phyloP scores from a whole-genome alignment of 2,888 invertebrate genomes.

The Emmelina monodactyla region DNA sequence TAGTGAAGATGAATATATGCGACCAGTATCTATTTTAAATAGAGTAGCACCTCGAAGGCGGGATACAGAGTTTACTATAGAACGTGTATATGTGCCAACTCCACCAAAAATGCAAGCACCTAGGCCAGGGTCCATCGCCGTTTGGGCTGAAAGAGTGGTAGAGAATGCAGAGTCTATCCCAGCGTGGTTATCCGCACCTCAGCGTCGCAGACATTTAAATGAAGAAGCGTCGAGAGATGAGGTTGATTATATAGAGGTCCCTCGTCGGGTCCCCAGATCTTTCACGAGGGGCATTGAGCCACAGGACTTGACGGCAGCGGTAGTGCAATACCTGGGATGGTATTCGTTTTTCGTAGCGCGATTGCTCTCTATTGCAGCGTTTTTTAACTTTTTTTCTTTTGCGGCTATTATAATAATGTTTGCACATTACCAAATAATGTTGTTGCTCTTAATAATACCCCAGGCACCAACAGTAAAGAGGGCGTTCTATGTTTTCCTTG shows the following conservation, averaged over 20 bases:
- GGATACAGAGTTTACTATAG: constrained; percentile 35
- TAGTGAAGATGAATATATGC: constrained; percentile 45
- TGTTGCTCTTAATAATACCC: constrained; percentile 71
- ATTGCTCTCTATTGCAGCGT: constrained; percentile 73
- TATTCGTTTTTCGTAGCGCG: constrained; percentile 76
- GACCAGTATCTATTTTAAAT: constrained; percentile 43
- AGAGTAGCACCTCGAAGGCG: constrained; percentile 40
- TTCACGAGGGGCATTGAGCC: constrained; percentile 74
- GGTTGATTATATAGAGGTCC: constrained; percentile 46
- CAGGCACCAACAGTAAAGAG: constrained; percentile 62
- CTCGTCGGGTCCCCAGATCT: constrained; percentile 44
- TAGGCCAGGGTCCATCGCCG: constrained; percentile 41
- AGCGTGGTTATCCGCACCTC: constrained; percentile 54
- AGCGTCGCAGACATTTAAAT: constrained; percentile 41
- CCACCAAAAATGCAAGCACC: constrained; percentile 55
- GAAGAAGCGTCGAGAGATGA: constrained; percentile 23
- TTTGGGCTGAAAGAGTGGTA: constrained; percentile 58
- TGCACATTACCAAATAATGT: constrained; percentile 72
- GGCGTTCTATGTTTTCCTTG: constrained; percentile 73
- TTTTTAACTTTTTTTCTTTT: constrained; percentile 72
- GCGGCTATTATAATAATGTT: constrained; percentile 67
- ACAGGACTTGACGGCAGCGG: constrained; percentile 74
- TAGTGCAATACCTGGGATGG: constrained; percentile 80
- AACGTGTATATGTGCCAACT: constrained; percentile 52
- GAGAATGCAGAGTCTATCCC: constrained; percentile 65